A percentile compares a stretch with the other conserved stretches of the same genome.
phyloP scores from a whole-genome alignment of 1,140 invertebrate genomes.

The Schmidtea mediterranea region DNA sequence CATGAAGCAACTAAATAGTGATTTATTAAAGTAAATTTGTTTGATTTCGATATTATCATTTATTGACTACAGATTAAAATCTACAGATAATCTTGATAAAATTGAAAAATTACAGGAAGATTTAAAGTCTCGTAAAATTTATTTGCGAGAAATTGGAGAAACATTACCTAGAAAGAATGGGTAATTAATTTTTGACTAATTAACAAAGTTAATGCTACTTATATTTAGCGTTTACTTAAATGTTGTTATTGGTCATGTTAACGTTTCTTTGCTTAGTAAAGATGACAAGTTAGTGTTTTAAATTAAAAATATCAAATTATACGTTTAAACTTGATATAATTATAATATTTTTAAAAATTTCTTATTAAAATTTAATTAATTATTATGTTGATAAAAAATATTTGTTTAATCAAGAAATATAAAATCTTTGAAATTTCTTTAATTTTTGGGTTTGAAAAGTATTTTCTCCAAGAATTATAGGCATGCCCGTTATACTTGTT shows the following conservation, averaged over 20 bases:
- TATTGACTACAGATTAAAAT: slow-evolving; percentile 9
- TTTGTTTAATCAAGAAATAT: too few relatives aligned
- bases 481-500: too few relatives aligned
- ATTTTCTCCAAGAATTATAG: too few relatives aligned
- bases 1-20: slow-evolving; percentile 46
- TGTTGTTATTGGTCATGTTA: slow-evolving; percentile 76
- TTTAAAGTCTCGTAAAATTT: slow-evolving; percentile 16
- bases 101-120: slow-evolving; percentile 14
- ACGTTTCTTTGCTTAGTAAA: slow-evolving; percentile 83
- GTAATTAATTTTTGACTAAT: slow-evolving; percentile 33
- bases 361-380: too few relatives aligned
- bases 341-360: too few relatives aligned
- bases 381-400: too few relatives aligned
- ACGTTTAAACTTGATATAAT: too few relatives aligned
- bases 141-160: slow-evolving; percentile 24
- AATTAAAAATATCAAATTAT: background rate
- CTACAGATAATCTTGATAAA: slow-evolving; percentile 12
- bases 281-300: slow-evolving; percentile 51
- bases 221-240: slow-evolving; percentile 45
- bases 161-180: slow-evolving; percentile 25
- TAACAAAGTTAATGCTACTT: slow-evolving; percentile 33
- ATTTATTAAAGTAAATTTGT: slow-evolving; percentile 41
- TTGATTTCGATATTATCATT: slow-evolving; percentile 2
- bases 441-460: too few relatives aligned
- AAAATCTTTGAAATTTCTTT: too few relatives aligned